phyloP scores from a whole-genome alignment of 2,113 vertebrate species.

The Xenus cinereus region DNA sequence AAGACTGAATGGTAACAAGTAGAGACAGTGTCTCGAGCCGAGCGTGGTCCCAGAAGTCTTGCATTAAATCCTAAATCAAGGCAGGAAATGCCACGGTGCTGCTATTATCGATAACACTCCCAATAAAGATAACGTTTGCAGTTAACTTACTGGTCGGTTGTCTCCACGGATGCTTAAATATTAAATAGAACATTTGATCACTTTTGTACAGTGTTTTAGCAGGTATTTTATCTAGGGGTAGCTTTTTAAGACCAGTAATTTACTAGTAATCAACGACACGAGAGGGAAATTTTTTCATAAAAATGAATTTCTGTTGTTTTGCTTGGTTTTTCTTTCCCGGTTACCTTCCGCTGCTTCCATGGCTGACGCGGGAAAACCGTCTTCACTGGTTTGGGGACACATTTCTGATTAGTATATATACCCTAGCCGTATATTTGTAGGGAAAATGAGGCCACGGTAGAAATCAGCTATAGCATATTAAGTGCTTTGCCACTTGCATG shows the following conservation, averaged over 20 bases:
- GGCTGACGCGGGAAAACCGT: not conserved
- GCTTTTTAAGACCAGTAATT: not conserved
- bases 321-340: not conserved
- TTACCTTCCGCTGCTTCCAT: not conserved
- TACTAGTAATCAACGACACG: not conserved
- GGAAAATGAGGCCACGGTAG: not conserved
- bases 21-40: constrained; percentile 1
- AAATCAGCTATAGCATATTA: not conserved
- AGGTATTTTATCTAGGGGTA: not conserved
- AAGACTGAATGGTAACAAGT: constrained; percentile 54
- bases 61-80: not conserved
- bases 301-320: not conserved
- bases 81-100: not conserved
- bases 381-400: not conserved
- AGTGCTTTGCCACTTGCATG: not conserved
- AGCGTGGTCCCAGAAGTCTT: not conserved
- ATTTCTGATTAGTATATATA: not conserved
- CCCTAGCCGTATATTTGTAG: not conserved
- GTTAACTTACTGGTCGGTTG: not conserved
- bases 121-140: not conserved
- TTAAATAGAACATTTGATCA: not conserved
- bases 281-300: not conserved
- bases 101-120: not conserved
- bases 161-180: not conserved
- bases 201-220: not conserved